Percentiles rank a stretch among this genome's conserved stretches.
phyloP scores from a whole-genome alignment of 2,888 invertebrate genomes.

The Entomobrya multifasciata region DNA sequence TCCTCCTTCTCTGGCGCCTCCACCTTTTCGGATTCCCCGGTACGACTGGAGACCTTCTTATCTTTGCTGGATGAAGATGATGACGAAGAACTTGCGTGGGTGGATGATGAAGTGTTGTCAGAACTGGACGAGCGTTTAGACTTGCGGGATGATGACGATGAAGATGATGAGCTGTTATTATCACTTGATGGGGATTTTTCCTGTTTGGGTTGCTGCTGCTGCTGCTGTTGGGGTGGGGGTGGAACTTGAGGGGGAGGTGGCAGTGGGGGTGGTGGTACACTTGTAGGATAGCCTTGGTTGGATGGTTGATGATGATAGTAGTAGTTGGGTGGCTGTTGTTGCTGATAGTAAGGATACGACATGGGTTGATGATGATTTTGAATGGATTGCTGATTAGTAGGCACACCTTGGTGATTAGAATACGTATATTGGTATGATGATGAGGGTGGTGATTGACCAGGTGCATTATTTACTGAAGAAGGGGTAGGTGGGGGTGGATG shows the following conservation, averaged over 20 bases:
- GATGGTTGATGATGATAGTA: slow-evolving; percentile 45
- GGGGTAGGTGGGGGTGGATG: not conserved
- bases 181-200: not conserved
- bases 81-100: too few species aligned
- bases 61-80: slow-evolving; percentile 48
- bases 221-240: too few species aligned
- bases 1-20: slow-evolving; percentile 66
- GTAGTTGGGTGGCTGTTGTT: slow-evolving; percentile 47
- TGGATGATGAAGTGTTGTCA: not conserved
- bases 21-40: not conserved
- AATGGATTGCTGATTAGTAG: slow-evolving; percentile 13
- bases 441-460: slow-evolving; percentile 32
- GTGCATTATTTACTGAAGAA: not conserved
- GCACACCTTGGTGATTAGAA: not conserved
- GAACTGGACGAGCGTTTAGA: not conserved
- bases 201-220: not conserved
- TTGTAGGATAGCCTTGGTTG: slow-evolving; percentile 26
- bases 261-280: slow-evolving; percentile 60
- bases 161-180: not conserved
- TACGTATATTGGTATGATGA: slow-evolving; percentile 58
- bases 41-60: slow-evolving; percentile 19
- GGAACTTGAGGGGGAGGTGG: slow-evolving; percentile 60
- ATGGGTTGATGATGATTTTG: slow-evolving; percentile 40
- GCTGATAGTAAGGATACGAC: slow-evolving; percentile 30
- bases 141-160: slow-evolving; percentile 1